Evolutionary conservation across 2,888 invertebrate species (phyloP).

Genomic region (Stenchaetothrips biformis): DNA sequence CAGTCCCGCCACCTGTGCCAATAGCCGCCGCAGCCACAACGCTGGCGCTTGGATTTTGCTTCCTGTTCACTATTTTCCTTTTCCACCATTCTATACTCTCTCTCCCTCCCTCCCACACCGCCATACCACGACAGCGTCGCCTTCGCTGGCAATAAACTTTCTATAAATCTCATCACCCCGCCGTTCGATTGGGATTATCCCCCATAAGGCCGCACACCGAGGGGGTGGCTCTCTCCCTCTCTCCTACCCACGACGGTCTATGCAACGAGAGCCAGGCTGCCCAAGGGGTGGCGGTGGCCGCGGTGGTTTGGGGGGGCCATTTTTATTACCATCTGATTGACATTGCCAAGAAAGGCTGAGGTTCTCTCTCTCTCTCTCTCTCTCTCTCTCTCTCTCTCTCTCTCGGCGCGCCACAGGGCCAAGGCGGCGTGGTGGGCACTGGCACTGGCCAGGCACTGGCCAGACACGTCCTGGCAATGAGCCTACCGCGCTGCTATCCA

Average conservation of each 20-base stretch:
- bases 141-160: neutral
- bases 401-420: no score
- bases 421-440: no score
- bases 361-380: neutral
- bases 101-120: neutral
- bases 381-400: neutral
- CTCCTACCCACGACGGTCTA: neutral
- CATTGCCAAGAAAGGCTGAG: slow-evolving; percentile 5
- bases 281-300: neutral
- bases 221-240: neutral
- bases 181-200: slow-evolving; percentile 7
- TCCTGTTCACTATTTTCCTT: neutral
- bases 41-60: neutral
- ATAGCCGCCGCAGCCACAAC: no score
- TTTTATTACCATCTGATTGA: slow-evolving; percentile 24
- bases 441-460: no score
- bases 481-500: no score
- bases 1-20: no score
- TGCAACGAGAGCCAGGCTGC: neutral
- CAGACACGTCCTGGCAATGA: no score
- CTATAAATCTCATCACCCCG: neutral
- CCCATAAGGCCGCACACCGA: neutral
- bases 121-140: neutral
- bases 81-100: neutral
- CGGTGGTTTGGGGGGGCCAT: neutral